These are phyloP conservation scores for Mesochorus sp. DNA, from an alignment of 2,888 invertebrate species.

Conservation along the genomic window DNA sequence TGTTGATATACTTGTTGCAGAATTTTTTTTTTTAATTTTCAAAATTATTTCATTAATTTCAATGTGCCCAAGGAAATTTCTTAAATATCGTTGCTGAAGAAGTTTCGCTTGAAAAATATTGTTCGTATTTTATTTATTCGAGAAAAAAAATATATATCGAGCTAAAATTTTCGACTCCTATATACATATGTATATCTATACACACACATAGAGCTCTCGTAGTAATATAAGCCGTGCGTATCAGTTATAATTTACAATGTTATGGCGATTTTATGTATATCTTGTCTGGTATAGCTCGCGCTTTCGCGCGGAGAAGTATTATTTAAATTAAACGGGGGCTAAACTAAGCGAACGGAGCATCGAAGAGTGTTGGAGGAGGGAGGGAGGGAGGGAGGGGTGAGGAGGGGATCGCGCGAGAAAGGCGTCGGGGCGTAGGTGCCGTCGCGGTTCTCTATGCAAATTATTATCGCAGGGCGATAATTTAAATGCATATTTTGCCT, in stretches of 20 bases:
- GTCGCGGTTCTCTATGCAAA: constrained; percentile 80
- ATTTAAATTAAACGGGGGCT: constrained; percentile 83
- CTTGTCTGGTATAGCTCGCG: constrained; percentile 72
- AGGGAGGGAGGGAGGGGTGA: constrained; percentile 63
- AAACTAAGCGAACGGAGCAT: constrained; percentile 80
- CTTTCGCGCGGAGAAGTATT: constrained; percentile 80
- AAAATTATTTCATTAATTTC: no score
- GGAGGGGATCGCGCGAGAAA: constrained; percentile 51
- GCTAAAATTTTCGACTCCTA: constrained; percentile 16
- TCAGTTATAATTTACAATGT: constrained; percentile 82
- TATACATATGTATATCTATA: not conserved
- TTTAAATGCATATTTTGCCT: constrained; percentile 82
- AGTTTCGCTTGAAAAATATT: no score
- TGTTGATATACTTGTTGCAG: no score
- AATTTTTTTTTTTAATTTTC: no score
- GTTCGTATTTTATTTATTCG: no score
- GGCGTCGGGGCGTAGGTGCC: constrained; percentile 66
- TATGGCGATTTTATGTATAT: constrained; percentile 83
- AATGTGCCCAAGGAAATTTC: no score
- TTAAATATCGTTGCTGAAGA: no score
- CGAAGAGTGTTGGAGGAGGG: constrained; percentile 60
- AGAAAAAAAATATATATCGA: not conserved
- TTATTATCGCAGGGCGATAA: constrained; percentile 82
- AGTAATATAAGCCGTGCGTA: constrained; percentile 79
- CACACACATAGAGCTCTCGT: constrained; percentile 12